These are phyloP conservation scores for Ferrisia virgata DNA, from an alignment of 2,888 invertebrate genomes.

Conservation along the genomic window DNA sequence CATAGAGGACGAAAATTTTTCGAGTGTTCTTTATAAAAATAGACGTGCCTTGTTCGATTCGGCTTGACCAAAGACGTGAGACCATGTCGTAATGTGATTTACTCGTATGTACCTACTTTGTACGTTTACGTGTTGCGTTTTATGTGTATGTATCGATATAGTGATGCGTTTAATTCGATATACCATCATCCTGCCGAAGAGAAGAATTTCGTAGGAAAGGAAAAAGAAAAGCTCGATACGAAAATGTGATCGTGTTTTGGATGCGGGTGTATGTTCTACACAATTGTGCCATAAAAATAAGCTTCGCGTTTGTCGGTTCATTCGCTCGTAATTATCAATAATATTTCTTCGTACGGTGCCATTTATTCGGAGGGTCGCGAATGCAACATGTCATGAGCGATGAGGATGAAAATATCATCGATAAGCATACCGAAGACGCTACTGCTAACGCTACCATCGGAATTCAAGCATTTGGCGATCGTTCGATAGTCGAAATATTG, in stretches of 20 bases:
- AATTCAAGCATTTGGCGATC: neutral
- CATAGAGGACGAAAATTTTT: neutral
- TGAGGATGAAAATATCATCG: neutral
- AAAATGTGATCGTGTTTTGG: neutral
- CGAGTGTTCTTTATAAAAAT: neutral
- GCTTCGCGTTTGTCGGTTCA: neutral
- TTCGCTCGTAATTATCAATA: no score
- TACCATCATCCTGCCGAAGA: neutral
- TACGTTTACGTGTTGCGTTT: neutral
- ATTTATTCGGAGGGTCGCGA: neutral
- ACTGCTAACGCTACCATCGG: neutral
- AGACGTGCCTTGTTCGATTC: neutral
- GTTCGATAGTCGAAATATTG: neutral
- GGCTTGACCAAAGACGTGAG: neutral
- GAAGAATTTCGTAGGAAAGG: neutral
- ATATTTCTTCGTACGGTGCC: neutral
- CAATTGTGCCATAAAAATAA: neutral
- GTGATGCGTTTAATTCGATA: neutral
- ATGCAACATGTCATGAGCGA: slow-evolving; percentile 35
- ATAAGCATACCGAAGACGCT: neutral
- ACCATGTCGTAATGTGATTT: neutral
- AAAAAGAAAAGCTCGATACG: neutral
- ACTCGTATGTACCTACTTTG: neutral
- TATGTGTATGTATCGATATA: neutral
- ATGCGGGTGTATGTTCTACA: neutral